phyloP scores from a whole-genome alignment of 2,113 vertebrate species.

The Lipotes vexillifer region DNA sequence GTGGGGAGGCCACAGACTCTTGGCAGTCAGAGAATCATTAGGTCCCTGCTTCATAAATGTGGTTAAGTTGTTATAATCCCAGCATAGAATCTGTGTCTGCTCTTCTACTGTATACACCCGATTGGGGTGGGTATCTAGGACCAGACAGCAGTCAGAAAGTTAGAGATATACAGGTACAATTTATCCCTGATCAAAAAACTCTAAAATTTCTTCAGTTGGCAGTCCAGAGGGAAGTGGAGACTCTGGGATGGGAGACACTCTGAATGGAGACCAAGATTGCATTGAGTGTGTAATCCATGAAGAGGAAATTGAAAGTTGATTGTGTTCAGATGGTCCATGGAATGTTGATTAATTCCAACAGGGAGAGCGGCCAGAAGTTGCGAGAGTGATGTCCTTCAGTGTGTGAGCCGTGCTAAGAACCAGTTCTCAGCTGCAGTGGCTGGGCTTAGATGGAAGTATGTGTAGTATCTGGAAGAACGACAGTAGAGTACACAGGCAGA shows the following conservation, averaged over 20 bases:
- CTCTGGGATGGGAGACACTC: background rate
- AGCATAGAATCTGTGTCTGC: background rate
- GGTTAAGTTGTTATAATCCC: background rate
- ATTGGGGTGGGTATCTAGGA: accelerated
- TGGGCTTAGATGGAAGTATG: background rate
- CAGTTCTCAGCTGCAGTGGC: background rate
- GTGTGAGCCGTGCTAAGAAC: background rate
- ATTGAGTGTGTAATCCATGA: background rate
- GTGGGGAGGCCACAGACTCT: background rate
- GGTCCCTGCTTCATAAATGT: background rate
- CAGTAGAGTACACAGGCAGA: background rate
- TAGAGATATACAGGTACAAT: background rate
- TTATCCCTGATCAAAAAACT: background rate
- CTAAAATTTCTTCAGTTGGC: background rate
- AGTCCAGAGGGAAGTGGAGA: background rate
- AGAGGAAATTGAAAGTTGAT: conserved; percentile 45
- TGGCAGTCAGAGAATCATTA: background rate
- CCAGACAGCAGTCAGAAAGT: background rate
- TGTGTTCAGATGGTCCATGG: conserved; percentile 24
- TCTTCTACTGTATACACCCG: background rate
- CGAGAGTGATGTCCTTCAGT: background rate
- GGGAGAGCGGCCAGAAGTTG: background rate
- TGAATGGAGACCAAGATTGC: background rate
- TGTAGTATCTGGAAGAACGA: background rate
- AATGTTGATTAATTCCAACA: conserved; percentile 12